phyloP scores from a whole-genome alignment of 2,888 invertebrate genomes.

The Morpho helenor region DNA sequence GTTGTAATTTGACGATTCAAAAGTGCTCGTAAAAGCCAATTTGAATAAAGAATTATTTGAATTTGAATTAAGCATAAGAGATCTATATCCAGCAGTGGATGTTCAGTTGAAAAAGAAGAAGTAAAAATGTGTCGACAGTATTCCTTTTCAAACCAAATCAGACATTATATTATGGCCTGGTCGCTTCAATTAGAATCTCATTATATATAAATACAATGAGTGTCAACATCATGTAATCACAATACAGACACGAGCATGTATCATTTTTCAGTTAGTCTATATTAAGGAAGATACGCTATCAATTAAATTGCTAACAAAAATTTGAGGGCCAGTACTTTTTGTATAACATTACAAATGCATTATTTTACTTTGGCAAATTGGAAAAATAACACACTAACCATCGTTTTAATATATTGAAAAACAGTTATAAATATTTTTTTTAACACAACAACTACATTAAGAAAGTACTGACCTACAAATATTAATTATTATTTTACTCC shows the following conservation, averaged over 20 bases:
- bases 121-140: no score
- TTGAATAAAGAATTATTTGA: no score
- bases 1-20: no score
- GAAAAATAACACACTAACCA: conserved; percentile 39
- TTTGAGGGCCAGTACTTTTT: conserved; percentile 57
- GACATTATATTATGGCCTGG: no score
- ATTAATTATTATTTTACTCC: conserved; percentile 16
- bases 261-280: conserved; percentile 53
- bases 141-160: no score
- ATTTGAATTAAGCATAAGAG: no score
- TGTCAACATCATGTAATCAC: neutral
- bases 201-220: conserved; percentile 1
- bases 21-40: no score
- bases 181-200: neutral
- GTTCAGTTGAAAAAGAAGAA: no score
- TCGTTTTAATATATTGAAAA: conserved; percentile 34
- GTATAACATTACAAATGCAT: conserved; percentile 64
- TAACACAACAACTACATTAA: conserved; percentile 41
- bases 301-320: conserved; percentile 41
- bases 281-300: conserved; percentile 58
- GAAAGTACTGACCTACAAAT: conserved; percentile 54
- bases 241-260: conserved; percentile 48
- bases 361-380: conserved; percentile 65
- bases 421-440: conserved; percentile 49
- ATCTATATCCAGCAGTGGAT: no score